These are phyloP conservation scores for Notolabrus celidotus DNA, from an alignment of 2,797 vertebrate species.

Conservation along the genomic window DNA sequence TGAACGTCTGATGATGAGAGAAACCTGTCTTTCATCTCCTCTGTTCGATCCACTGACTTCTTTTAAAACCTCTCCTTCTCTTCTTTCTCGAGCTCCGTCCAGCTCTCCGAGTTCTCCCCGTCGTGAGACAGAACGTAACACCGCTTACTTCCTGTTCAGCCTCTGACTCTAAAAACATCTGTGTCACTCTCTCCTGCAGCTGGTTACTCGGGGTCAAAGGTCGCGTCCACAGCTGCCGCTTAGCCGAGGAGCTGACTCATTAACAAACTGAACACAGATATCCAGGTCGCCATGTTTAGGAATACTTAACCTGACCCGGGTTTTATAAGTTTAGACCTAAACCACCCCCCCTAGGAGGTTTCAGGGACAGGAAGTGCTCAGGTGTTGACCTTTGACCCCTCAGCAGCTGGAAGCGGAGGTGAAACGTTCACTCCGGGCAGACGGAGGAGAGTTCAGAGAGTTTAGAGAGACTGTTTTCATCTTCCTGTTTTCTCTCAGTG, in stretches of 20 bases:
- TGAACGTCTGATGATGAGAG: too few species aligned
- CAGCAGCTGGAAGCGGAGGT: slow-evolving; percentile 5
- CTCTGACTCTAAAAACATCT: background rate
- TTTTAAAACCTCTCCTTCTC: too few species aligned
- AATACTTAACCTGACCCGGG: background rate
- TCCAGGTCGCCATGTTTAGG: too few species aligned
- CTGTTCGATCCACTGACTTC: too few species aligned
- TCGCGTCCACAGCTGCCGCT: slow-evolving; percentile 13
- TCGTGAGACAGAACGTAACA: too few species aligned
- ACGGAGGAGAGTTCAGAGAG: background rate
- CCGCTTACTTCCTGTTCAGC: too few species aligned
- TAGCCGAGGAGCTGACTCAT: background rate
- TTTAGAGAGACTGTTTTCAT: background rate
- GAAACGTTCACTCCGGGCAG: slow-evolving; percentile 8
- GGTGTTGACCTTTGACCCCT: slow-evolving; percentile 41
- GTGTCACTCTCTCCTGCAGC: background rate
- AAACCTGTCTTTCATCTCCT: too few species aligned
- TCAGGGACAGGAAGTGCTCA: slow-evolving; percentile 16
- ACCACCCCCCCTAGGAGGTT: slow-evolving; percentile 4
- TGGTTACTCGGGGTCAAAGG: slow-evolving; percentile 7
- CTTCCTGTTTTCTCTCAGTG: too few species aligned
- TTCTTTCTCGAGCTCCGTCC: too few species aligned
- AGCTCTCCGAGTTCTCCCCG: too few species aligned
- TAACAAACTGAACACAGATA: background rate
- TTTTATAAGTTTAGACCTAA: slow-evolving; percentile 12